Evolutionary conservation across 1,140 invertebrate species (phyloP), one percentile per base, ranked within the genome.

Genomic region (Trissolcus basalis): DNA sequence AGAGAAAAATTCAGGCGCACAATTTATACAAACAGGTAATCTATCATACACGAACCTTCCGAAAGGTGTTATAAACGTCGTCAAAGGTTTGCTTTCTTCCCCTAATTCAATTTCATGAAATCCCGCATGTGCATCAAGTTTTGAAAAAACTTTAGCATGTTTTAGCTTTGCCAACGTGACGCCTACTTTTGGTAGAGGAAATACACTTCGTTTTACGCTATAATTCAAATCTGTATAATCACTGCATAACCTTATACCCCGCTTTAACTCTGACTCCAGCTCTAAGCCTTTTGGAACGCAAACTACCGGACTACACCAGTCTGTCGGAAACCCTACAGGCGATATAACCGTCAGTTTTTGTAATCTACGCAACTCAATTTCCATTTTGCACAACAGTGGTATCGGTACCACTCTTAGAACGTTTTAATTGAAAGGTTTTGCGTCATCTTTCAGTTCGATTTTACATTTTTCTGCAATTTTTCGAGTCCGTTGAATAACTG

Each of bases 311-410:
- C 53, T 55, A 16, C 39, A 55, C 41, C 39, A 55, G 6, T 83
- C 81, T 1, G 81, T 84, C 7, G 80, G 78, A 45, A 79, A 65
- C 32, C 80, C 76, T 15, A 85, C 83, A 35, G 56, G 77, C 44
- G 74, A 73, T 16, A 85, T 87, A 11, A 87, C 77, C 10, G 5
- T 35, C 33, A 35, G 10, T 35, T 35, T 10, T 35, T 35, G 33
- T 10, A 35, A 10, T 10, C 33, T 35, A 35, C 10, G 5, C 5
- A 35, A 35, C 10, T 35, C 33, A 6, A 10, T 10, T 35, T 10
- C 10, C 33, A 35, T 5, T 35, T 35, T 35, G 33, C 10, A 35
- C 33, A 35, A 35, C 33, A 35, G 10, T 35, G 33, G 33, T 35
- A 35, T 6, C 33, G 33, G 10, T 6, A 35, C 33, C 33, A 35